These are phyloP conservation scores for Zaprionus lachaisei DNA, from an alignment of 1,140 invertebrate species.

Conservation along the genomic window DNA sequence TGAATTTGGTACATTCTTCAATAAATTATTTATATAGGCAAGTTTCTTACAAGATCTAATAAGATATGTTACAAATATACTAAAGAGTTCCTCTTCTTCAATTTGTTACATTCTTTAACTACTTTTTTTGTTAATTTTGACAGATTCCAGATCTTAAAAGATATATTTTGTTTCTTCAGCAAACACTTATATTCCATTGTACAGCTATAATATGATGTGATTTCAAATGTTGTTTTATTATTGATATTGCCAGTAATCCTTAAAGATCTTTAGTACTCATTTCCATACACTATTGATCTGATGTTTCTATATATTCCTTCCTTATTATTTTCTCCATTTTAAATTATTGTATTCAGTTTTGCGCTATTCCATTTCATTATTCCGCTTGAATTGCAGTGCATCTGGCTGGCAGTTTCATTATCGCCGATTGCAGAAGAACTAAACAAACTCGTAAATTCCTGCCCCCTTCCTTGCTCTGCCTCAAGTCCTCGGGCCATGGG, in stretches of 20 bases:
- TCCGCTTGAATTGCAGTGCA: not conserved
- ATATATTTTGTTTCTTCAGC: too few species aligned
- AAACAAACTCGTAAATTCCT: slow-evolving; percentile 44
- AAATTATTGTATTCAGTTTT: not conserved
- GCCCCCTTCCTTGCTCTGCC: not conserved
- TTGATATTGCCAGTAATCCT: not conserved
- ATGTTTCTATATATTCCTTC: not conserved
- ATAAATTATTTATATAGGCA: not conserved
- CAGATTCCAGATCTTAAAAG: too few species aligned
- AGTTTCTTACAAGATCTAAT: not conserved
- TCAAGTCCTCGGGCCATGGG: not conserved
- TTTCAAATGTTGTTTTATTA: too few species aligned
- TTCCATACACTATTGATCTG: not conserved
- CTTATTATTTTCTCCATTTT: not conserved
- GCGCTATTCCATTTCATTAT: not conserved
- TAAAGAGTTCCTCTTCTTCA: too few species aligned
- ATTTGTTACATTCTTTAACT: too few species aligned
- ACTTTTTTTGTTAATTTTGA: too few species aligned
- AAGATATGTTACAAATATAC: accelerated
- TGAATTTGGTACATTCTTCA: not conserved
- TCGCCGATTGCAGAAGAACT: slow-evolving; percentile 4
- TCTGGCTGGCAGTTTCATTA: slow-evolving; percentile 20
- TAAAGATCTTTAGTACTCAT: not conserved
- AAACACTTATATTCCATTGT: too few species aligned
- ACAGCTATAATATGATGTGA: too few species aligned